phyloP scores from a whole-genome alignment of 2,888 invertebrate genomes.

The Cosmorhoe ocellata region DNA sequence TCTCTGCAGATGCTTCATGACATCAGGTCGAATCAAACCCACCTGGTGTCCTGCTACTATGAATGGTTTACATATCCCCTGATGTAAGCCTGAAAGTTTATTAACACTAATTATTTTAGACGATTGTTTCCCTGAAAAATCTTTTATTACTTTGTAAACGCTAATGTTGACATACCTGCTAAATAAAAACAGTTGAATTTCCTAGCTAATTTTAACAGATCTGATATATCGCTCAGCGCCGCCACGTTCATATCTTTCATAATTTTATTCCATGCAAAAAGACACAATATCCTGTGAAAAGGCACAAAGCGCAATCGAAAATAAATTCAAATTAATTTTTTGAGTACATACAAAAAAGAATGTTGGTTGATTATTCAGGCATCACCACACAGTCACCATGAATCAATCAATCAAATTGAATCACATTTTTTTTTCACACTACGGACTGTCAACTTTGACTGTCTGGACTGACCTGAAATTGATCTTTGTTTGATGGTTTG shows the following conservation, averaged over 20 bases:
- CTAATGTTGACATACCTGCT: slow-evolving; percentile 83
- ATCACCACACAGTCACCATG: too few relatives aligned
- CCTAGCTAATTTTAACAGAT: slow-evolving; percentile 89
- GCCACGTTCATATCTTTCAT: slow-evolving; percentile 79
- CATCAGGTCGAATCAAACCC: slow-evolving; percentile 92
- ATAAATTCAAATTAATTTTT: slow-evolving; percentile 20
- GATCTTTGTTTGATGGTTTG: too few relatives aligned
- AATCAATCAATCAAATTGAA: too few relatives aligned
- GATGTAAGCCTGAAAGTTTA: slow-evolving; percentile 85
- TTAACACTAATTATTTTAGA: slow-evolving; percentile 10
- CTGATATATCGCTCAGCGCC: slow-evolving; percentile 70
- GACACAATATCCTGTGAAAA: slow-evolving; percentile 11
- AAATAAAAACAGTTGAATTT: slow-evolving; percentile 95
- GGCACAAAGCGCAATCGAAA: slow-evolving; percentile 17
- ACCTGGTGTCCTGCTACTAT: slow-evolving; percentile 94
- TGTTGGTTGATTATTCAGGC: slow-evolving; percentile 26
- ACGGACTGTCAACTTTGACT: too few relatives aligned
- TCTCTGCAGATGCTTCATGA: slow-evolving; percentile 89
- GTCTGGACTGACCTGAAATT: too few relatives aligned
- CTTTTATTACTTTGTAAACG: too few relatives aligned
- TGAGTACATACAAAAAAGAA: slow-evolving; percentile 15
- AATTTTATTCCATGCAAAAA: slow-evolving; percentile 55
- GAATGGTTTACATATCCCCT: slow-evolving; percentile 92
- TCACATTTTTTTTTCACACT: too few relatives aligned
- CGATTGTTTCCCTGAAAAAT: too few relatives aligned